These are phyloP conservation scores for Periophthalmodon schlosseri DNA, from an alignment of 2,113 vertebrate species.

Conservation along the genomic window DNA sequence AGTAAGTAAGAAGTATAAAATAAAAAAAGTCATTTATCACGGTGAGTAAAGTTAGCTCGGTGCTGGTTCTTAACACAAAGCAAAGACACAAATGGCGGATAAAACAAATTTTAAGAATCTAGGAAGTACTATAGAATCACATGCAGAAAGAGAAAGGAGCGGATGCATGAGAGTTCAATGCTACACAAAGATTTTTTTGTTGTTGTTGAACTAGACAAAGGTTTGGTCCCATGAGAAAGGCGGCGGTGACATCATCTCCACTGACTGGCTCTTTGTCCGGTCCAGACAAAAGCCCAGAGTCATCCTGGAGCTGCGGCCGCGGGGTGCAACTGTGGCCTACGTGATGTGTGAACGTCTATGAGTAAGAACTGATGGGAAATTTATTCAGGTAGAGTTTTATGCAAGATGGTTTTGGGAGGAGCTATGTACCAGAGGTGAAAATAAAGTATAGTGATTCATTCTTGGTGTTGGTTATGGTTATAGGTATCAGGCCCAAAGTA, in stretches of 20 bases:
- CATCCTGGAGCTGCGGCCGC: constrained; percentile 69
- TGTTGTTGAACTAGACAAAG: constrained; percentile 80
- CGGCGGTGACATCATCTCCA: constrained; percentile 80
- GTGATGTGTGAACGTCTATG: constrained; percentile 32
- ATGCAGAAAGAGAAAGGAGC: constrained; percentile 73
- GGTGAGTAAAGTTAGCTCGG: background rate
- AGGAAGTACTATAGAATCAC: constrained; percentile 59
- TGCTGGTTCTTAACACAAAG: too few relatives aligned
- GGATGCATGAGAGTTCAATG: constrained; percentile 74
- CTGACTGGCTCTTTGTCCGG: constrained; percentile 80
- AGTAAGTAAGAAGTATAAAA: too few relatives aligned
- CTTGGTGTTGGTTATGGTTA: background rate
- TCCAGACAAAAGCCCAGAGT: constrained; percentile 76
- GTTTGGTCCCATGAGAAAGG: constrained; percentile 81
- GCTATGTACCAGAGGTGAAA: background rate
- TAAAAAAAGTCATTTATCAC: background rate
- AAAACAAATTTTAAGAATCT: background rate
- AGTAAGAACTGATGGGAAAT: constrained; percentile 59
- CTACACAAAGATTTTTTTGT: constrained; percentile 83
- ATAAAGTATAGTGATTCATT: background rate
- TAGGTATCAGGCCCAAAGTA: background rate
- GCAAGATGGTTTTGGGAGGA: constrained; percentile 30
- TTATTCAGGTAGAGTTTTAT: constrained; percentile 6
- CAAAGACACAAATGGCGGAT: constrained; percentile 2
- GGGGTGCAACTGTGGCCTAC: constrained; percentile 30